Evolutionary conservation across 2,888 invertebrate species (phyloP).

Genomic region (Tiliacea aurago): DNA sequence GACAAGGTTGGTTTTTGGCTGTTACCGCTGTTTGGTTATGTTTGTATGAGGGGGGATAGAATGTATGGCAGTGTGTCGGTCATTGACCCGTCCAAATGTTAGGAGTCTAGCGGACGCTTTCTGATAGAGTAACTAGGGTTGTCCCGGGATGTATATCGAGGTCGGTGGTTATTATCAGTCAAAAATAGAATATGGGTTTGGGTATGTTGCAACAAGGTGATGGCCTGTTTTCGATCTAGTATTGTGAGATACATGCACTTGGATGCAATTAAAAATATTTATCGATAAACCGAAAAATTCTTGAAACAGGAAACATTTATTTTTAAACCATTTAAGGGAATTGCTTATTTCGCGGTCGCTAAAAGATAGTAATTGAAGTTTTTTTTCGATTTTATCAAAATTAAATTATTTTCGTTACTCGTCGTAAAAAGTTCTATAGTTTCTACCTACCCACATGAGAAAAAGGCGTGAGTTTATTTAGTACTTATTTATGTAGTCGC

Average conservation of each 20-base stretch:
- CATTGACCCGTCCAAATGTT: constrained; percentile 84
- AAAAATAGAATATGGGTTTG: constrained; percentile 45
- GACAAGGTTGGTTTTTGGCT: constrained; percentile 60
- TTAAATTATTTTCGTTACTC: background rate
- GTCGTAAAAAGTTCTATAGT: too few relatives aligned
- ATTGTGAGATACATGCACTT: background rate
- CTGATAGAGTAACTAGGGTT: constrained; percentile 78
- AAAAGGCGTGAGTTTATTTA: too few relatives aligned
- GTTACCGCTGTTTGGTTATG: constrained; percentile 12
- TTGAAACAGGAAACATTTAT: background rate
- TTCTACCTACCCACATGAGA: too few relatives aligned
- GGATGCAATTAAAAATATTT: background rate
- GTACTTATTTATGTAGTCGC: background rate
- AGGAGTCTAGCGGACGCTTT: constrained; percentile 75
- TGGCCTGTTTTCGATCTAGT: background rate
- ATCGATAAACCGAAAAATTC: background rate
- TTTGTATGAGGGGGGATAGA: constrained; percentile 69
- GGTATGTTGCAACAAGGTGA: constrained; percentile 52
- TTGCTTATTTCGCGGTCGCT: background rate
- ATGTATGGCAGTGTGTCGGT: constrained; percentile 88
- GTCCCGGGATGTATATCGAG: constrained; percentile 68
- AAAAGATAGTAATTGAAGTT: background rate
- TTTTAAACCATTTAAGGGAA: background rate
- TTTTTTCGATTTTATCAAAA: background rate
- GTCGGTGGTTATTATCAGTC: constrained; percentile 58